These are phyloP conservation scores for Alitta virens DNA, from an alignment of 2,888 invertebrate genomes.

Conservation along the genomic window DNA sequence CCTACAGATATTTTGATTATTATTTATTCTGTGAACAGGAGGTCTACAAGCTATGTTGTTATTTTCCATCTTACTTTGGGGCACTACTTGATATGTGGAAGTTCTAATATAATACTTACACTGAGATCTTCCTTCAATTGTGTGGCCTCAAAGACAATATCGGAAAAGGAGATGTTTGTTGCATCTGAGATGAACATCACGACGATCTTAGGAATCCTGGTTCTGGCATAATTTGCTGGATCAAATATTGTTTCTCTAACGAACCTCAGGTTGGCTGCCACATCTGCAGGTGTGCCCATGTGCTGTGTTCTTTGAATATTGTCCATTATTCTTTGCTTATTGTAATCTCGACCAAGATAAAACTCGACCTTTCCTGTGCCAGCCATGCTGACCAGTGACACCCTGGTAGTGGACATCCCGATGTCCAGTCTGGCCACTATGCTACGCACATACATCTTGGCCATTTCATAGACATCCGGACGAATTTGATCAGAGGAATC, in stretches of 20 bases:
- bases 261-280: neutral
- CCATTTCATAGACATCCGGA: neutral
- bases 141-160: too few relatives aligned
- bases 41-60: too few relatives aligned
- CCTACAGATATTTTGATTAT: too few relatives aligned
- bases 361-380: neutral
- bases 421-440: constrained; percentile 20
- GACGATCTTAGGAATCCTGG: too few relatives aligned
- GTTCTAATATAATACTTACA: too few relatives aligned
- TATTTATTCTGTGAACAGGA: too few relatives aligned
- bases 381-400: constrained; percentile 17
- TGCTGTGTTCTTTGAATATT: neutral
- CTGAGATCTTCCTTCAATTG: too few relatives aligned
- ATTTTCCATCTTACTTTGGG: too few relatives aligned
- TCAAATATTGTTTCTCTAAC: constrained; percentile 1
- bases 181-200: too few relatives aligned
- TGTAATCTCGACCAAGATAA: neutral
- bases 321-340: neutral
- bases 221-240: neutral
- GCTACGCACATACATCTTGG: constrained; percentile 16
- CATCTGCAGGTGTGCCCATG: neutral
- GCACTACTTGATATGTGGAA: too few relatives aligned
- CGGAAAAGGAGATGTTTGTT: too few relatives aligned
- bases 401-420: constrained; percentile 17
- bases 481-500: neutral